Base-by-base conservation (phyloP, 2,888 invertebrate species). In the Rotaria magnacalcarata region DNA sequence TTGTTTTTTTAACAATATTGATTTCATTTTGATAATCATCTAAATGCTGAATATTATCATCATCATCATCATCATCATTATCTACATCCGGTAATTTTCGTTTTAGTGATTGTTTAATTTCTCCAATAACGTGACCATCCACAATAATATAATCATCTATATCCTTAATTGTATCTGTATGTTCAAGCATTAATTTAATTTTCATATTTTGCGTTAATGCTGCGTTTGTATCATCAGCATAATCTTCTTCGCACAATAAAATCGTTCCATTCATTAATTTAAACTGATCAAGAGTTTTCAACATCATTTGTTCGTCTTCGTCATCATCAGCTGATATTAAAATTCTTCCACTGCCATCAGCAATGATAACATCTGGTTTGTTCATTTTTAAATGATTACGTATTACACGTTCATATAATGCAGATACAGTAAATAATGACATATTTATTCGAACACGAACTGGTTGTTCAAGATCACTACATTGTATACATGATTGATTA, bases 291-390 rank as follows among this genome's bases (percentile, higher is more conserved):
- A 80, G n/a, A 47, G 80, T 80, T 80, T 80, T 56, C 52, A 85
- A 58, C 43, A 67, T 52, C 43, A 60, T 85, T 86, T 87, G 87
- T 91, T 92, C 93, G 88, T 95, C 95, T 0, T 95, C 96, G 0
- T 95, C 97, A 89, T 97, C 97, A 88, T 93, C 92, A 84, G 96
- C 96, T 0, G 97, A 97, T 85, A 99, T 94, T 0, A 99, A 93
- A 67, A 93, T 92, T 4, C 91, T 91, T 34, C 91, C 92, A 89
- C 89, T 94, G 27, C 94, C 94, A 89, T 95, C 95, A 86, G 95
- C 93, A 85, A 96, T 94, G 16, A 92, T 92, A 3, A 96, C 97
- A 91, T 99, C 99, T 0, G 99, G 98, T 3, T 96, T 95, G 60
- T 96, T 94, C 96, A 99, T 96, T 89, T 96, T 95, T 80, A 99